Percentiles rank a stretch among this genome's conserved stretches.
Evolutionary conservation across 2,888 invertebrate genomes (phyloP).

Genomic region (Coelinius sp.): DNA sequence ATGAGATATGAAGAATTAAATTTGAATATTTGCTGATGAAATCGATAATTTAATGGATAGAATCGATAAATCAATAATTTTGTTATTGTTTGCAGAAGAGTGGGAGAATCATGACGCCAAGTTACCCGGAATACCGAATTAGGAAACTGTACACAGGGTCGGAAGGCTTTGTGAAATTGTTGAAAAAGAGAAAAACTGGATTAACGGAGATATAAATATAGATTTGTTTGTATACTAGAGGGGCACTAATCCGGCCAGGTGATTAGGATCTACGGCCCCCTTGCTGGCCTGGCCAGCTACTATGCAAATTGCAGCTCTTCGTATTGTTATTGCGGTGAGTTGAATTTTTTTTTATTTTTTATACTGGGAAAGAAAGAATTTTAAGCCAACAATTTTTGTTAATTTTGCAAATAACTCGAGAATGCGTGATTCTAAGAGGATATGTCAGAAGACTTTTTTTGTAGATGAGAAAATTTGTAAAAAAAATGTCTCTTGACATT

Average conservation of each 20-base stretch:
- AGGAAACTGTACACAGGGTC: background rate
- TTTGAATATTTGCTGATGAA: too few relatives aligned
- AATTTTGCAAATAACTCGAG: too few relatives aligned
- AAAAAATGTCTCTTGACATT: too few relatives aligned
- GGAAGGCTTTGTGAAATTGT: background rate
- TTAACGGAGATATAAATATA: background rate
- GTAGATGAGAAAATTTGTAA: too few relatives aligned
- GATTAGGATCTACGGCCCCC: conserved; percentile 70
- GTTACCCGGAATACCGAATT: background rate
- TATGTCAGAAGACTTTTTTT: too few relatives aligned
- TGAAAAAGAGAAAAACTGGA: background rate
- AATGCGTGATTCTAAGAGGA: too few relatives aligned
- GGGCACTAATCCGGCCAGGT: conserved; percentile 55
- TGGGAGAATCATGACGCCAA: background rate
- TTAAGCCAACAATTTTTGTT: too few relatives aligned
- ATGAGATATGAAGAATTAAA: too few relatives aligned
- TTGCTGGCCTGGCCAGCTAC: conserved; percentile 79
- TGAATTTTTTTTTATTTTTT: too few relatives aligned
- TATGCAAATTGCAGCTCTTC: conserved; percentile 85
- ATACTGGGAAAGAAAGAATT: too few relatives aligned
- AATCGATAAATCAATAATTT: background rate
- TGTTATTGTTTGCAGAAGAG: background rate
- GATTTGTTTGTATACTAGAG: background rate
- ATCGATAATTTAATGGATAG: too few relatives aligned
- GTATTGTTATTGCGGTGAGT: conserved; percentile 84